Evolutionary conservation across 2,797 vertebrate genomes (phyloP), one percentile per base, ranked within the genome.

Genomic region (Sarcoramphus papa): DNA sequence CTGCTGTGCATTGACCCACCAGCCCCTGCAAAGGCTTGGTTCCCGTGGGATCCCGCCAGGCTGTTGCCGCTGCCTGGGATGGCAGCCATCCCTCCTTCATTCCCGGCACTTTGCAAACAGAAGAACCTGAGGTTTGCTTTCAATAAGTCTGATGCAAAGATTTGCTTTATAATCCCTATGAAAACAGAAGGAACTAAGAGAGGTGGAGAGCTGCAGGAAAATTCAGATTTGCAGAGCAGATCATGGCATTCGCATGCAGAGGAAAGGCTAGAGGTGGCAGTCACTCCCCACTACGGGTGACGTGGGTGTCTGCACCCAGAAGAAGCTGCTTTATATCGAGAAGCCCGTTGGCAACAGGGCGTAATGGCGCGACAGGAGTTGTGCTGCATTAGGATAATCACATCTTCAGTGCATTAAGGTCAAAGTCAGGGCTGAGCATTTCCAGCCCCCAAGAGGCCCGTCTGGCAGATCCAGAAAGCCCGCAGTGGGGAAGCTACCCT

Each of bases 1-100:
- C 33, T 37, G 54, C 78, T 35, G 43, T 11, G 23, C 50, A 3
- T 11, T 15, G 18, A 10, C 8, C 3, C 2, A 0, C 59, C 8
- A 1, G 56, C 21, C 33, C n/a, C 51, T 21, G 45, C 14, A 1
- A 50, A 30, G 40, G 7, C 24, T 82, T 6, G 0, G 1, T 9
- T 67, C 31, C 75, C 12, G 0, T 5, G 63, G 57, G 24, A 51
- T 37, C 25, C 37, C 2, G 0, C 40, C 35, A 28, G 59, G 54
- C 68, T 47, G 7, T 1, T 51, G 62, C 31, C 2, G 4, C 65
- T 35, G 43, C 57, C 50, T 12, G 12, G 43, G 33, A n/a, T 41
- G 0, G 0, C 41, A 24, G 37, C 48, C 41, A 40, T 35, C 40
- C 51, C 14, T 72, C 31, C 63, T n/a, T 33, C 12, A 0, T 10